Base-by-base conservation (phyloP, 1,140 invertebrate genomes). In the Panagrolaimus sp. region DNA sequence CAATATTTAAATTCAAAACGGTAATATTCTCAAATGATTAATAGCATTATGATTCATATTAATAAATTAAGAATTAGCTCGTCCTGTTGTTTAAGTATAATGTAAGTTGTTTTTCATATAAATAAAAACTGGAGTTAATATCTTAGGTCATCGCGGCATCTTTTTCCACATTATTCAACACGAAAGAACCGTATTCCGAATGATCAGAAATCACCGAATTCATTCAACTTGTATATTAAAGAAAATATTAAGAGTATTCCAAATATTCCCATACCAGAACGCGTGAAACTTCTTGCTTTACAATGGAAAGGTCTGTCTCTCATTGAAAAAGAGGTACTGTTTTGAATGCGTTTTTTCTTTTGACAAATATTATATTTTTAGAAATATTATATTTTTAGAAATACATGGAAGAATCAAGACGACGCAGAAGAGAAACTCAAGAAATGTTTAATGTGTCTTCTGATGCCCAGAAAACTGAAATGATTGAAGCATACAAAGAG, bases 401-500 rank as follows among this genome's bases (percentile, higher is more conserved):
- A 28, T 58, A 21, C 52, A 58, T 12, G 52, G 52, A 58, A 58
- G 15, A 58, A 58, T 58, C 52, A 1, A 28, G 17, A 58, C 15
- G 17, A 21, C 15, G 1, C 1, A 21, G 21, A 10, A n/a, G 14
- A 21, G 15, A 14, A 38, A 38, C 32, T 38, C 32, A 4, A 2
- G 32, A 38, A 38, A 7, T 7, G 7, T 38, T 38, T 7, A 38
- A 38, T 38, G 7, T 4, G 2, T 38, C 7, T 38, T 38, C 32
- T 7, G 7, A 38, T 38, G 7, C 2, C 32, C 7, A 38, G 7
- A 38, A 7, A 38, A 4, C 32, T n/a, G n/a, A 7, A 38, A 38
- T 38, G 52, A 21, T 58, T 28, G 15, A 4, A 4, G 52, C 14
- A 21, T 12, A 58, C 5, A 28, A 21, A 26, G 52, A 12, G 4